Evolutionary conservation across 2,113 vertebrate genomes (phyloP).

Genomic region (Oreochromis aureus): DNA sequence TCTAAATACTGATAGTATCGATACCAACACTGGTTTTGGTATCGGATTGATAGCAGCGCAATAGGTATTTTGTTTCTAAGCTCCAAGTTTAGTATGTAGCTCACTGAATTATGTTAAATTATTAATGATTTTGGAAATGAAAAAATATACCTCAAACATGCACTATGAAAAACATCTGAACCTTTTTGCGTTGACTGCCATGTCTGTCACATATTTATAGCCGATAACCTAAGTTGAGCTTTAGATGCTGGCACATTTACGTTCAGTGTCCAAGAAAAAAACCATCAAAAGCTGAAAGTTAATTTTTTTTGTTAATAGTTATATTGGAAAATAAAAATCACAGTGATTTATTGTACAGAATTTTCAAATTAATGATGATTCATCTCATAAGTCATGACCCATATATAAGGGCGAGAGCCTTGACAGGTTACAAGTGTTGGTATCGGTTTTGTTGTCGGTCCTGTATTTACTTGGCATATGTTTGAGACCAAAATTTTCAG

Average conservation of each 20-base stretch:
- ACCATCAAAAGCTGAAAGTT: not conserved
- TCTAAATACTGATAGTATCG: not conserved
- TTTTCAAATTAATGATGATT: not conserved
- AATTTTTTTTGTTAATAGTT: not conserved
- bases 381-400: not conserved
- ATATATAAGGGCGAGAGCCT: not conserved
- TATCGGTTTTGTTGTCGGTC: not conserved
- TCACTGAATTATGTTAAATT: not conserved
- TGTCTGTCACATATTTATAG: not conserved
- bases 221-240: not conserved
- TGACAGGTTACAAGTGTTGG: not conserved
- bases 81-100: not conserved
- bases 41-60: not conserved
- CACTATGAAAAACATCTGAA: not conserved
- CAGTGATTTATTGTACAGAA: not conserved
- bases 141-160: not conserved
- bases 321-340: not conserved
- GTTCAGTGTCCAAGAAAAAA: not conserved
- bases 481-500: not conserved
- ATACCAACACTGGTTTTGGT: not conserved
- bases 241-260: rapidly evolving
- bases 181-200: not conserved
- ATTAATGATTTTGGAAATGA: not conserved
- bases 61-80: not conserved
- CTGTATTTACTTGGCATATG: not conserved